Evolutionary conservation across 2,888 invertebrate genomes (phyloP).

Genomic region (Saturnia japonica): DNA sequence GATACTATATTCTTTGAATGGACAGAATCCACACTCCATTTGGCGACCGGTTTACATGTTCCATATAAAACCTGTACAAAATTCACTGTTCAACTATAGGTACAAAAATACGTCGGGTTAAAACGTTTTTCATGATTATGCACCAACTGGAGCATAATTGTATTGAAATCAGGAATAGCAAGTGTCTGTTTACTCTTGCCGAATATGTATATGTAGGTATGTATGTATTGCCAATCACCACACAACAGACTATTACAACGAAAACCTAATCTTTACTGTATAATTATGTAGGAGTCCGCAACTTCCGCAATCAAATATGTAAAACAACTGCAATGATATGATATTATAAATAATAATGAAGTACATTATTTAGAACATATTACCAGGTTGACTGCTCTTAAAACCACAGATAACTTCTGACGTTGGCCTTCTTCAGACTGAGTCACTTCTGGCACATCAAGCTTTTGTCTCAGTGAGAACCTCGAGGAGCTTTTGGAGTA

Average conservation of each 20-base stretch:
- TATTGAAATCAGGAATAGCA: too few species aligned
- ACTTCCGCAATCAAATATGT: too few species aligned
- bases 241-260: neutral
- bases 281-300: too few species aligned
- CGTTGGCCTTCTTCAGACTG: constrained; percentile 99
- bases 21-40: constrained; percentile 98
- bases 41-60: constrained; percentile 89
- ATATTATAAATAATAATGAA: neutral
- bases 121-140: too few species aligned
- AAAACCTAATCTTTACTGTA: too few species aligned
- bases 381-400: constrained; percentile 94
- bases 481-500: constrained; percentile 87
- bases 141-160: too few species aligned
- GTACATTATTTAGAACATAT: constrained; percentile 20
- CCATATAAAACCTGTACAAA: constrained; percentile 84
- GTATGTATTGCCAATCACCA: neutral
- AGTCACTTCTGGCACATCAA: constrained; percentile 99
- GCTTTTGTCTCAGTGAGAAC: constrained; percentile 92
- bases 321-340: neutral
- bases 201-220: too few species aligned
- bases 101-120: too few species aligned
- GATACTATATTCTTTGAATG: constrained; percentile 98
- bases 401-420: constrained; percentile 94
- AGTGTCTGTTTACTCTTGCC: too few species aligned
- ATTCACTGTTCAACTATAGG: too few species aligned